Evolutionary conservation across 2,888 invertebrate genomes (phyloP).

Genomic region (Parnassius mnemosyne): DNA sequence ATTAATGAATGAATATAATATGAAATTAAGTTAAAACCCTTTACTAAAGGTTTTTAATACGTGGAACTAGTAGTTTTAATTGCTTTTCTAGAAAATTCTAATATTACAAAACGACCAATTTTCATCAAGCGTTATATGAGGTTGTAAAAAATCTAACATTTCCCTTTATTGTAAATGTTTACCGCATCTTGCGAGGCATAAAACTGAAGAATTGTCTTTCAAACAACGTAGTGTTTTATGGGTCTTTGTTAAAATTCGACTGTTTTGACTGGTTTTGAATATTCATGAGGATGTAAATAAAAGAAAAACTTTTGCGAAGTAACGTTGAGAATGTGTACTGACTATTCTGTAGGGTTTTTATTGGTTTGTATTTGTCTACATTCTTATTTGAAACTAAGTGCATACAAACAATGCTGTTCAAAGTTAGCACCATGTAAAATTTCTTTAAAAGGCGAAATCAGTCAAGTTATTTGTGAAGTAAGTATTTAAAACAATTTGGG

Average conservation of each 20-base stretch:
- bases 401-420: no score
- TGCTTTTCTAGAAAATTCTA: constrained; percentile 7
- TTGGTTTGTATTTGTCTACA: no score
- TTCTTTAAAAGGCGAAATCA: no score
- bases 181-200: constrained; percentile 15
- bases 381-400: no score
- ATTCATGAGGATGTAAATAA: constrained; percentile 14
- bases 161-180: constrained; percentile 19
- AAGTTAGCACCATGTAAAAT: no score
- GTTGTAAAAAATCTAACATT: constrained; percentile 19
- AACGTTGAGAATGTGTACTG: background rate
- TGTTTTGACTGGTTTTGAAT: constrained; percentile 13
- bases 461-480: no score
- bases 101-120: constrained; percentile 13
- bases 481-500: no score
- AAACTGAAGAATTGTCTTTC: constrained; percentile 22
- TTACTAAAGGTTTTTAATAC: no score
- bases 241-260: constrained; percentile 18
- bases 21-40: no score
- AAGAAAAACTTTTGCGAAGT: background rate
- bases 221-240: constrained; percentile 17
- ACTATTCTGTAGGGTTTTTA: no score
- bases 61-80: no score
- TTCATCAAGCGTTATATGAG: constrained; percentile 14
- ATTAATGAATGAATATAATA: no score